Evolutionary conservation across 2,888 invertebrate genomes (phyloP).

Genomic region (Sialis fuliginosa): DNA sequence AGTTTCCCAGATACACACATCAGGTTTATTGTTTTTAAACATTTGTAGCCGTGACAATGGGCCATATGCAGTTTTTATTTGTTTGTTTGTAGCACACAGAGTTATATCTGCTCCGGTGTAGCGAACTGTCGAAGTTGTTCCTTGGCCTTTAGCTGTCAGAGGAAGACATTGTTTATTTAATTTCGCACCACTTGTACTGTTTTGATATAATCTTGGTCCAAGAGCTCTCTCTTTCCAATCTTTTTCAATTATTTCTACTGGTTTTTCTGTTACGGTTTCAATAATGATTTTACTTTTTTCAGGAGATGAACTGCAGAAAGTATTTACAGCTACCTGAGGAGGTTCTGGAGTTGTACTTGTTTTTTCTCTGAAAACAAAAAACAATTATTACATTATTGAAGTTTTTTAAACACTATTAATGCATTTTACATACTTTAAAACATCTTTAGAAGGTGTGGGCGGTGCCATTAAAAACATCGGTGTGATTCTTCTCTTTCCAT

Average conservation of each 20-base stretch:
- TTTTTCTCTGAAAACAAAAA: slow-evolving; percentile 21
- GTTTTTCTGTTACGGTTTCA: slow-evolving; percentile 51
- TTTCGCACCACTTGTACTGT: slow-evolving; percentile 5
- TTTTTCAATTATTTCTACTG: slow-evolving; percentile 14
- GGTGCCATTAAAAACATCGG: slow-evolving; percentile 74
- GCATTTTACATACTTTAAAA: slow-evolving; percentile 1
- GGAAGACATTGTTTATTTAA: slow-evolving; percentile 2
- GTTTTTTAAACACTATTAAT: slow-evolving; percentile 2
- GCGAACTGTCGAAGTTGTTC: slow-evolving; percentile 1
- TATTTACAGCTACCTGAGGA: slow-evolving; percentile 31
- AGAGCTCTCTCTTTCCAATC: slow-evolving; percentile 8
- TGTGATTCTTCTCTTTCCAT: slow-evolving; percentile 89
- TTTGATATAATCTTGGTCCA: slow-evolving; percentile 12
- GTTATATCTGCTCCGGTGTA: slow-evolving; percentile 9
- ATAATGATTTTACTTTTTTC: slow-evolving; percentile 65
- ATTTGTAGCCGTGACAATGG: slow-evolving; percentile 36
- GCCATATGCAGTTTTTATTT: slow-evolving; percentile 39
- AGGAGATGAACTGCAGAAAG: slow-evolving; percentile 61
- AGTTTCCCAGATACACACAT: slow-evolving; percentile 46
- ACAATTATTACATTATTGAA: slow-evolving; percentile 1
- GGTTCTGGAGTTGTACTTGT: slow-evolving; percentile 27
- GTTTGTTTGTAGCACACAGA: slow-evolving; percentile 29
- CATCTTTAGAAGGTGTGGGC: slow-evolving; percentile 19
- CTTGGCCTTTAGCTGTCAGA: slow-evolving; percentile 3
- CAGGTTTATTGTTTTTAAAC: slow-evolving; percentile 32